Base-by-base conservation (phyloP, 2,113 vertebrate species). In the Herpailurus yagouaroundi region DNA sequence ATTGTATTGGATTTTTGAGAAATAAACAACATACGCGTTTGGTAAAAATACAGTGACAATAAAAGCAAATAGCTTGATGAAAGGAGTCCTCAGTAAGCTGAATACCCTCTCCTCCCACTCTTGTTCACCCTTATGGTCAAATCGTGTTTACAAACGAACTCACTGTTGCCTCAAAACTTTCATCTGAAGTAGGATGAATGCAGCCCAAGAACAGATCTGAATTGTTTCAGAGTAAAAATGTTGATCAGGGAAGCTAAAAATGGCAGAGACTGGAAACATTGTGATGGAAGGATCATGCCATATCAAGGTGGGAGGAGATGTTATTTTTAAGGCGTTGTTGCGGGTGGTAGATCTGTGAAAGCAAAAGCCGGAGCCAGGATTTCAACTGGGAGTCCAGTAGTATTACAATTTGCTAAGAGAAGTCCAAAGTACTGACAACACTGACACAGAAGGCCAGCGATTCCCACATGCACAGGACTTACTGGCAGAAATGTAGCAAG, bases 151-250 rank as follows among this genome's bases (percentile, higher is more conserved):
- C n/a, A 87, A 86, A 95, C 66, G 4, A n/a, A 71, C 25, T 80
- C 69, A 55, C 38, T 79, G 83, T 86, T 86, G 60, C 55, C 55
- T 89, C 45, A 73, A 85, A 88, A 95, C 60, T 48, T 50, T 95
- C 85, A 79, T 94, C 86, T 96, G n/a, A 41, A 81, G 69, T 81
- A 73, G 89, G 83, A 91, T 68, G 71, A 94, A 64, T 55, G 4
- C 73, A 50, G 9, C 36, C 21, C 16, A 74, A 92, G 88, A 90
- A 94, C 80, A 97, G 76, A 92, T 95, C 25, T 36, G 36, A 95
- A 94, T 83, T 92, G 82, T 97, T 96, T 85, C 63, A 93, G 92
- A 97, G 80, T 76, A 86, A 93, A 97, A 94, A 55, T 68, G 64
- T 93, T 89, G 95, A 96, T 60, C 55, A 92, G 81, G 74, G 38